Evolutionary conservation across 2,113 vertebrate genomes (phyloP).

Genomic region (Pogona vitticeps): DNA sequence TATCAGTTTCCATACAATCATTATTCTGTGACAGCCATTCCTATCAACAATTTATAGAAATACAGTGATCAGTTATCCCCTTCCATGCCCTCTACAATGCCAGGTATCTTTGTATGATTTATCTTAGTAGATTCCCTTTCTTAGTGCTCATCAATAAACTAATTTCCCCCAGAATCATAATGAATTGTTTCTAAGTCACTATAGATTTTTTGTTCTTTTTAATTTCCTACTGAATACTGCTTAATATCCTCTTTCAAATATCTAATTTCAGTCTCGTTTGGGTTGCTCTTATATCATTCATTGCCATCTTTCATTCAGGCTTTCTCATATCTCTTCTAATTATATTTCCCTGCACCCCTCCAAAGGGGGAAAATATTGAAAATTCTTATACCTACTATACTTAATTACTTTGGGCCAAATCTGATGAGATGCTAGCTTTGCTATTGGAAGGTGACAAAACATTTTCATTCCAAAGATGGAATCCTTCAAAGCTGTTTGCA

Average conservation of each 20-base stretch:
- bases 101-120: conserved; percentile 8
- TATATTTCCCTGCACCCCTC: not conserved
- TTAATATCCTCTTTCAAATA: conserved; percentile 17
- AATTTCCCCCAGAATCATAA: not conserved
- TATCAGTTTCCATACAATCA: not conserved
- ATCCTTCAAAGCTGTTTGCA: too few species aligned
- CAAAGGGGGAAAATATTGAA: not conserved
- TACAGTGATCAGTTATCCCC: not conserved
- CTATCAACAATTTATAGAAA: not conserved
- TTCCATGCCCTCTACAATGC: not conserved
- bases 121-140: not conserved
- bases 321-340: not conserved
- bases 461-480: too few species aligned
- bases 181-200: conserved; percentile 5
- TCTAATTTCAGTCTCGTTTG: conserved; percentile 12
- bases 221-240: conserved; percentile 16
- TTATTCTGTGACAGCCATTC: not conserved
- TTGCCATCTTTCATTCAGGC: not conserved
- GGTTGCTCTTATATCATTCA: not conserved
- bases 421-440: too few species aligned
- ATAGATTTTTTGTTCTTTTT: conserved; percentile 20
- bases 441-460: too few species aligned
- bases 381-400: not conserved
- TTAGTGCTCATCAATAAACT: not conserved
- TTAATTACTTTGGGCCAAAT: not conserved